Conservation (phyloP, 1,140 invertebrate genomes). For the Anoplophora glabripennis region DNA sequence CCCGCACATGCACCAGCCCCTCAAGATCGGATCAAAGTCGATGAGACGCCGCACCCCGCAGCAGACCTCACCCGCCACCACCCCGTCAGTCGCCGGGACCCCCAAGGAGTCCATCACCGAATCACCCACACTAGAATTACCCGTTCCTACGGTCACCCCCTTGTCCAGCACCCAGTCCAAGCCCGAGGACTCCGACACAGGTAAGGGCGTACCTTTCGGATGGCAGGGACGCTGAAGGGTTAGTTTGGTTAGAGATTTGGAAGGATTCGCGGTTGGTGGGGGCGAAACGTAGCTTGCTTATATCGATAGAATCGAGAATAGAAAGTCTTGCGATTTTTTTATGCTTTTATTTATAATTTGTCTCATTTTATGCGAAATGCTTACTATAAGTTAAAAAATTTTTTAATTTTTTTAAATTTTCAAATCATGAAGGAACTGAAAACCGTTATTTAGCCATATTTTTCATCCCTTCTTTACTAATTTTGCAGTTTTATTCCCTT, state of each 20-base stretch:
- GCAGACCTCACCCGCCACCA: slow-evolving; percentile 43
- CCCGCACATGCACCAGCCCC: slow-evolving; percentile 62
- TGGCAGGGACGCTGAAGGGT: slow-evolving; percentile 28
- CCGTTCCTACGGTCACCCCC: slow-evolving; percentile 29
- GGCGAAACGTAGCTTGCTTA: too few relatives aligned
- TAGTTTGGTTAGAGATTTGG: background rate
- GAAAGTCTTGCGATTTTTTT: too few relatives aligned
- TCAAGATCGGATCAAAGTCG: slow-evolving; percentile 53
- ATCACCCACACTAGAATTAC: slow-evolving; percentile 19
- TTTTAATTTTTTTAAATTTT: too few relatives aligned
- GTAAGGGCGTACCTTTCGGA: slow-evolving; percentile 34
- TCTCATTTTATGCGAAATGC: too few relatives aligned
- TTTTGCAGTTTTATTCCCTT: too few relatives aligned
- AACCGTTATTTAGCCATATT: too few relatives aligned
- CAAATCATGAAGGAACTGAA: too few relatives aligned
- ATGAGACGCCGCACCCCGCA: slow-evolving; percentile 44
- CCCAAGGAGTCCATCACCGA: slow-evolving; percentile 51
- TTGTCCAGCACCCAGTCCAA: slow-evolving; percentile 18
- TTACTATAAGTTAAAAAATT: too few relatives aligned
- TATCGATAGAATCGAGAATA: too few relatives aligned
- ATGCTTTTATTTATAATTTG: too few relatives aligned
- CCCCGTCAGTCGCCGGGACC: slow-evolving; percentile 49
- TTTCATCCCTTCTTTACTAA: too few relatives aligned
- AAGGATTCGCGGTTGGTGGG: background rate
- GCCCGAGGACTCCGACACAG: slow-evolving; percentile 38